Evolutionary conservation across 1,140 invertebrate species (phyloP).

Genomic region (Aphaenogaster rudis): DNA sequence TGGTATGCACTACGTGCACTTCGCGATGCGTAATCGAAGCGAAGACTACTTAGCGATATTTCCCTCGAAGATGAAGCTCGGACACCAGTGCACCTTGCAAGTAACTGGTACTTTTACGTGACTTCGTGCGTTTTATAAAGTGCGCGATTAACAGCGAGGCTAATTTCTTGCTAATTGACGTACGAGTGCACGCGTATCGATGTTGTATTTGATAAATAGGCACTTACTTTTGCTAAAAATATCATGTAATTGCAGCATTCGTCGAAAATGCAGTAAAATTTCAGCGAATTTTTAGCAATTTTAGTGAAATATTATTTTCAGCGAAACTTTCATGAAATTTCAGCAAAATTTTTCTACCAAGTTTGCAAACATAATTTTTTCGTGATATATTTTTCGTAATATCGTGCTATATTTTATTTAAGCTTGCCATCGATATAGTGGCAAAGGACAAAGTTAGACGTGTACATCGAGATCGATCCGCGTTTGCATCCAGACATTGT

Average conservation of each 20-base stretch:
- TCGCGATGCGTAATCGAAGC: background rate
- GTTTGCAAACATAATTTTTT: no score
- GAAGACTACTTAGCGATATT: background rate
- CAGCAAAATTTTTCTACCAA: no score
- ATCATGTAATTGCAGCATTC: no score
- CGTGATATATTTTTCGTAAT: background rate
- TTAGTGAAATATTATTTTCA: no score
- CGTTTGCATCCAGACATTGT: background rate
- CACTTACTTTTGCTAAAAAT: no score
- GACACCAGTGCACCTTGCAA: background rate
- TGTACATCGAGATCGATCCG: background rate
- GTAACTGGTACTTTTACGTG: background rate
- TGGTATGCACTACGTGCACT: background rate
- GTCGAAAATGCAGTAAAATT: no score
- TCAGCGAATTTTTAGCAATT: no score
- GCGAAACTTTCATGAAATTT: no score
- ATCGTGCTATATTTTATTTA: background rate
- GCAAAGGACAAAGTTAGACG: background rate
- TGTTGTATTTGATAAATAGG: no score
- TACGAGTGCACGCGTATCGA: no score
- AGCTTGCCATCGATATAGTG: background rate
- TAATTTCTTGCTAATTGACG: no score
- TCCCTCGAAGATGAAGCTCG: background rate
- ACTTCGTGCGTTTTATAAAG: slow-evolving; percentile 23
- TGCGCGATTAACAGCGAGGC: background rate